Base-by-base conservation (phyloP, 2,888 invertebrate species). In the Phortica magna region DNA sequence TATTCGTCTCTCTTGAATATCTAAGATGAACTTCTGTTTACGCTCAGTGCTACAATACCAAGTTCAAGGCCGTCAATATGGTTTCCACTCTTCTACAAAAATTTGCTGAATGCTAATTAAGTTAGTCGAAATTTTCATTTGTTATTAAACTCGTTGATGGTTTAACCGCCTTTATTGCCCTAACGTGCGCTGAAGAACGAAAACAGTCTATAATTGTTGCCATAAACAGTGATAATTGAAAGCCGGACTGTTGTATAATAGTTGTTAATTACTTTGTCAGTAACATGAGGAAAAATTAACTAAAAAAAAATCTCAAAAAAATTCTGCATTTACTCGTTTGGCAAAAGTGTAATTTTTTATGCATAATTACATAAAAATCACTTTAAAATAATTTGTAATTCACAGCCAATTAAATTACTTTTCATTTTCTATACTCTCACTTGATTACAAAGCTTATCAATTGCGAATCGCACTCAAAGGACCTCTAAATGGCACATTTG, bases 231-330 rank as follows among this genome's bases (percentile, higher is more conserved):
- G 31, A 31, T 31, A 31, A 31, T 31, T 31, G 5, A 2, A 31
- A 31, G 31, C 31, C 31, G 31, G 31, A 31, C 5, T 31, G 31
- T 31, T 31, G 1, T 31, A 64, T 39, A 64, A 64, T 64, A 14
- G 64, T 64, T 64, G 4, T 64, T 64, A 64, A 64, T 64, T 64
- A 31, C 22, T 64, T 64, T 14, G 39, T 31, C 64, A 64, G 39
- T 64, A 31, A 64, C 22, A 39, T 31, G 64, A 14, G 10, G 31
- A 7, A 22, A 64, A 64, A 39, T 64, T 6, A 14, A 5, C 31
- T 10, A 22, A 41, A 64, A 31, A 31, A 53, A 53, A 10, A n/a
- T 2, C n/a, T 53, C 2, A 2, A 5, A 14, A 53, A 14, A 10
- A n/a, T 53, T 53, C 12, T 53, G 12, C 10, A 53, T 53, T 53